Evolutionary conservation across 2,797 vertebrate genomes (phyloP).

Genomic region (Neomorphus geoffroyi): DNA sequence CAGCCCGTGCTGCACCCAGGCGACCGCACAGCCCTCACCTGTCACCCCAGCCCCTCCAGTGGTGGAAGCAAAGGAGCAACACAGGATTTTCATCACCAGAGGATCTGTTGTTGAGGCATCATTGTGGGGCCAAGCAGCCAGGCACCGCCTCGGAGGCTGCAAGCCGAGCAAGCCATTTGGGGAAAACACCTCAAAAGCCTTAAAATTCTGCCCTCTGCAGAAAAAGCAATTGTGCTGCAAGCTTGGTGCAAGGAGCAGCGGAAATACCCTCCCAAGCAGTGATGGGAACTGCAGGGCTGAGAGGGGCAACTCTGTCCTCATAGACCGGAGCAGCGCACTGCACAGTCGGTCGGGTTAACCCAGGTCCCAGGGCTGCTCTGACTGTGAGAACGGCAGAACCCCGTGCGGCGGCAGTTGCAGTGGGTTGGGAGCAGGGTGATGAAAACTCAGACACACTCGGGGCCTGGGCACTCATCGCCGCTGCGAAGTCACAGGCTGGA

Average conservation of each 20-base stretch:
- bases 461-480: accelerated
- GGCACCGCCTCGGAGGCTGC: background rate
- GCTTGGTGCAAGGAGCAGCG: background rate
- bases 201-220: background rate
- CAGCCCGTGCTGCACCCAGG: background rate
- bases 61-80: background rate
- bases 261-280: accelerated
- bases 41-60: background rate
- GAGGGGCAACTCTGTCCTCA: background rate
- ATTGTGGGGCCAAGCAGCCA: background rate
- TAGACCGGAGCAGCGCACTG: accelerated
- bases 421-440: accelerated
- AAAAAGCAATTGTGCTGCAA: background rate
- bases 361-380: background rate
- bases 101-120: accelerated
- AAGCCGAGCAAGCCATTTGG: too few species aligned
- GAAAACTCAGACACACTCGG: accelerated
- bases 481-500: background rate
- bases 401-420: accelerated
- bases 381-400: background rate
- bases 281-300: background rate
- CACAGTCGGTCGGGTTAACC: background rate
- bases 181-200: background rate
- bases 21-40: background rate
- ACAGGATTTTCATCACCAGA: background rate